Evolutionary conservation across 2,113 vertebrate species (phyloP), one percentile per base, ranked within the genome.

Genomic region (Xyliphius kryptos): DNA sequence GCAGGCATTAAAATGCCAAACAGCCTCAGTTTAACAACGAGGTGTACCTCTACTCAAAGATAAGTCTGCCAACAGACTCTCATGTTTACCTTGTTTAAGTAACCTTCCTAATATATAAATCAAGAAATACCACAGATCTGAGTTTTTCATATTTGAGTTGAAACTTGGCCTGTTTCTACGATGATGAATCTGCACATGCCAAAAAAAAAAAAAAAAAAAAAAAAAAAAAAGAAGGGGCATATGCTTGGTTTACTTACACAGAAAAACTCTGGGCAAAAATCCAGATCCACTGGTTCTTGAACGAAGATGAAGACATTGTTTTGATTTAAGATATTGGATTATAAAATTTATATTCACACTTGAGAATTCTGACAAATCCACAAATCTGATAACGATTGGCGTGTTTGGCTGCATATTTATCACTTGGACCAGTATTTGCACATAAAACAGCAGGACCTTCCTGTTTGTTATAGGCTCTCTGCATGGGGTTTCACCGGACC

Each of bases 381-480:
- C 9, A 14, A 41, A 41, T 12, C 40, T 14, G 13, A 14, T 41
- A 10, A 41, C 13, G 40, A 41, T 41, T 11, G 10, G 47, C 22
- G 13, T 51, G 49, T 44, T 20, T 61, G 41, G 37, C 21, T 66
- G 60, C 21, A 48, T 55, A 49, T 55, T 51, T 58, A 43, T 53
- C 56, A 50, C 16, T 60, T 48, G 43, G 32, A 43, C 32, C 38
- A 14, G n/a, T 46, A 4, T 41, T 41, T 70, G 37, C 47, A 66
- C 66, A 69, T 73, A 73, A 73, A 73, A 66, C 71, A 66, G 66
- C 71, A n/a, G 61, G 66, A 13, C 2, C 32, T 73, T 73, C 71
- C 71, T 73, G 66, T 73, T 73, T 61, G 56, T 69, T 61, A 73
- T 57, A 53, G 57, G 26, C 66, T 61, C 67, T 17, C 58, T 51